Conservation (phyloP, 1,140 invertebrate species). For the Platyscapa corneri region DNA sequence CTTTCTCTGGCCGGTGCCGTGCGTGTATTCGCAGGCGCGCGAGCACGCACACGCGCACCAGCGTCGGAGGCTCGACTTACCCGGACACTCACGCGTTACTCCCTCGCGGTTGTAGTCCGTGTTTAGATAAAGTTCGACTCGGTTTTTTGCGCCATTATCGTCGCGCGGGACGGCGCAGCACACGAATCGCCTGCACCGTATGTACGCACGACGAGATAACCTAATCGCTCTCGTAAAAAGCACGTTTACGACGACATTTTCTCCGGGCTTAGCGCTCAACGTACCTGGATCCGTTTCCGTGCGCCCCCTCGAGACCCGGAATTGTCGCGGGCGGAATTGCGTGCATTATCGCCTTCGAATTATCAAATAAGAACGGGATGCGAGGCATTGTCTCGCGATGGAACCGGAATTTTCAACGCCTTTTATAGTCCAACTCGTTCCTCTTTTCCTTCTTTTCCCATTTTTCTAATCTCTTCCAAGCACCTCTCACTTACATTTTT, state of each 20-base stretch:
- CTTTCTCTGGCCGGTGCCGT: neutral
- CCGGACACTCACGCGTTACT: slow-evolving; percentile 6
- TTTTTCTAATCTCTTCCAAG: neutral
- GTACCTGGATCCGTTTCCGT: slow-evolving; percentile 30
- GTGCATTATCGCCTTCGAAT: slow-evolving; percentile 25
- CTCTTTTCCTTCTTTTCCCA: neutral
- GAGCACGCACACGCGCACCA: neutral
- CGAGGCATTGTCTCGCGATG: neutral
- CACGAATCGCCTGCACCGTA: slow-evolving; percentile 3
- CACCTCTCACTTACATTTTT: no score
- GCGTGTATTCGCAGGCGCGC: neutral
- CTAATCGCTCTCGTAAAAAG: slow-evolving; percentile 62
- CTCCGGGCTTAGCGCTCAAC: neutral
- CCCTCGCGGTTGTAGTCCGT: slow-evolving; percentile 21
- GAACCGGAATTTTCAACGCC: neutral
- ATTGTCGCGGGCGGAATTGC: neutral
- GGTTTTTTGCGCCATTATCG: slow-evolving; percentile 52
- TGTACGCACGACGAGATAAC: slow-evolving; percentile 53
- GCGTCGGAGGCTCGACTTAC: neutral
- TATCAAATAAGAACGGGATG: slow-evolving; percentile 24
- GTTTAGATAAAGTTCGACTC: slow-evolving; percentile 58
- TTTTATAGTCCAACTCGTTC: neutral
- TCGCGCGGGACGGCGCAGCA: neutral
- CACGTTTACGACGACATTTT: slow-evolving; percentile 56
- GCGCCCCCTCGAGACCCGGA: slow-evolving; percentile 15